Conservation (phyloP, 2,888 invertebrate species). For the Pharmacophagus antenor region DNA sequence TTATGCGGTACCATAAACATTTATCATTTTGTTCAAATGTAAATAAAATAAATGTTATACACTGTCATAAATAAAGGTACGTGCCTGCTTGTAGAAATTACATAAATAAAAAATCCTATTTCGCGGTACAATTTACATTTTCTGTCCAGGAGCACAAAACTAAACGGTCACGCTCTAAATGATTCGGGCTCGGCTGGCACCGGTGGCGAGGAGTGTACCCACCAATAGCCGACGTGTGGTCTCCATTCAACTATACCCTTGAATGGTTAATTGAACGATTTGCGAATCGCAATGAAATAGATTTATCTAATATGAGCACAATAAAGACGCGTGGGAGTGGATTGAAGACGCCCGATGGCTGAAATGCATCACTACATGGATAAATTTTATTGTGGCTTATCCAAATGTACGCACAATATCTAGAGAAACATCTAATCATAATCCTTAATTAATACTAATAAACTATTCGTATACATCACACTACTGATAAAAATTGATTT, state of each 20-base stretch:
- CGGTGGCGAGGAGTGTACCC: conserved; percentile 12
- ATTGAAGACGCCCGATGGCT: conserved; percentile 2
- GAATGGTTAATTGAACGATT: conserved; percentile 22
- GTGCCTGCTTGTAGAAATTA: too few relatives aligned
- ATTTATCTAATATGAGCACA: conserved; percentile 18
- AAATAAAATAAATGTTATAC: too few relatives aligned
- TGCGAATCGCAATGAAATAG: conserved; percentile 12
- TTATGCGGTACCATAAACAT: too few relatives aligned
- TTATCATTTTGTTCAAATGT: too few relatives aligned
- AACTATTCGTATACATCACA: too few relatives aligned
- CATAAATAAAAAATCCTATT: neutral
- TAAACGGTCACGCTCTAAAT: conserved; percentile 4
- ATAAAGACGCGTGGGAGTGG: neutral
- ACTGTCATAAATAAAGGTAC: too few relatives aligned
- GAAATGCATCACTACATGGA: neutral
- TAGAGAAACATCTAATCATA: neutral
- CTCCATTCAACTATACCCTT: conserved; percentile 22
- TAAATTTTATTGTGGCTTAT: neutral
- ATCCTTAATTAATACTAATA: neutral
- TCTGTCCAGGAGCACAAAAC: neutral
- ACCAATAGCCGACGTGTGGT: conserved; percentile 7
- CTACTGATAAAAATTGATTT: too few relatives aligned
- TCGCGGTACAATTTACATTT: neutral
- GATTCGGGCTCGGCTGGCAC: conserved; percentile 11
- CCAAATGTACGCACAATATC: neutral